Evolutionary conservation across 92 coral and sea anemone genomes (phyloP).

Genomic region (Porites cylindrica): DNA sequence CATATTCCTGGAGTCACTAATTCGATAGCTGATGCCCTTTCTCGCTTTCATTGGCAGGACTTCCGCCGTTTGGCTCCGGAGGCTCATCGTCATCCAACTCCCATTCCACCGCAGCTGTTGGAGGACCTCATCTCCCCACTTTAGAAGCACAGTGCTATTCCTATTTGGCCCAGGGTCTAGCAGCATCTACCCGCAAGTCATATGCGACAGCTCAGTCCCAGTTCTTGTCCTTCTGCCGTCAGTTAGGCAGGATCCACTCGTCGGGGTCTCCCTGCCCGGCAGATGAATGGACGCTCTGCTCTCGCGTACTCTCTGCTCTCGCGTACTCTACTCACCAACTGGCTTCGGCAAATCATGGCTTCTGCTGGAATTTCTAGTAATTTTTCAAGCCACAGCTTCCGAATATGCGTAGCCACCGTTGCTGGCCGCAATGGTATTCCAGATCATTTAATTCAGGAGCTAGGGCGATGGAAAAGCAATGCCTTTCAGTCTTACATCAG

Average conservation of each 20-base stretch:
- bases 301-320: too few relatives aligned
- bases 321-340: too few relatives aligned
- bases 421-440: too few relatives aligned
- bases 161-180: not conserved
- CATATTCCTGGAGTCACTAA: not conserved
- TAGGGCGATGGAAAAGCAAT: not conserved
- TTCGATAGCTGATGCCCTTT: not conserved
- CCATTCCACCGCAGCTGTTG: not conserved
- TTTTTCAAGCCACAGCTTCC: too few relatives aligned
- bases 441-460: not conserved
- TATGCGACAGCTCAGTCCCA: constrained; percentile 36
- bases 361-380: too few relatives aligned
- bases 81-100: not conserved
- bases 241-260: not conserved
- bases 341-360: too few relatives aligned
- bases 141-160: not conserved
- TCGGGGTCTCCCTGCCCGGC: too few relatives aligned
- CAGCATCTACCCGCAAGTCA: not conserved
- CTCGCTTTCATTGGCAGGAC: not conserved
- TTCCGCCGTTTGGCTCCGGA: not conserved
- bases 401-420: too few relatives aligned
- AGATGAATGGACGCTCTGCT: too few relatives aligned
- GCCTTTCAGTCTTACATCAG: not conserved
- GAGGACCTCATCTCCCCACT: too few relatives aligned
- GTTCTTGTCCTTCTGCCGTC: constrained; percentile 33